A percentile compares a stretch with the other conserved stretches of the same genome.
phyloP scores from a whole-genome alignment of 2,888 invertebrate genomes.

The Fissipunctia ypsillon region DNA sequence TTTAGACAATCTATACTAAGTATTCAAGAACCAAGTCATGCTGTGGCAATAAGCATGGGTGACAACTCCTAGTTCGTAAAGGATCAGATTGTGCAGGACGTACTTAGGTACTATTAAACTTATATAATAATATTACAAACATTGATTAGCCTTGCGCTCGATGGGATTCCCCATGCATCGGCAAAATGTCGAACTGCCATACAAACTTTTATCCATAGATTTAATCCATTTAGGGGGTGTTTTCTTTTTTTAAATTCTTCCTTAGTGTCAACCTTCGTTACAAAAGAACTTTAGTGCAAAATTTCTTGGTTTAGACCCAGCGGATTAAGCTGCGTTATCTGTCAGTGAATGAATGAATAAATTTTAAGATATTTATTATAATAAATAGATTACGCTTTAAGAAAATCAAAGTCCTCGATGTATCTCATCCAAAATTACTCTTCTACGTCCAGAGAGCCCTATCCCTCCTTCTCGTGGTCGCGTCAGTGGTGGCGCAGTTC shows the following conservation, averaged over 20 bases:
- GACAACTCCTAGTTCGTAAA: no score
- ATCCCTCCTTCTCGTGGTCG: slow-evolving; percentile 72
- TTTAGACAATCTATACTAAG: neutral
- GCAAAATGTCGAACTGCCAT: neutral
- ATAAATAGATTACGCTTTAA: neutral
- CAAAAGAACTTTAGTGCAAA: neutral
- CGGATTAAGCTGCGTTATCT: neutral
- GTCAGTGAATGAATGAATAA: neutral
- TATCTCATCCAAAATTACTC: neutral
- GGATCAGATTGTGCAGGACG: neutral
- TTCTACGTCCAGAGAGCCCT: slow-evolving; percentile 75
- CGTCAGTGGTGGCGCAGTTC: slow-evolving; percentile 78
- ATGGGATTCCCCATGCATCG: neutral
- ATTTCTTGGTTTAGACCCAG: neutral
- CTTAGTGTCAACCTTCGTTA: neutral
- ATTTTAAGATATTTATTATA: neutral
- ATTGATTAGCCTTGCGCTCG: no score
- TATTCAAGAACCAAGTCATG: no score
- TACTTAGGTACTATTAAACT: no score
- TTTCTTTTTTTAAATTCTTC: neutral
- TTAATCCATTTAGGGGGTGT: neutral
- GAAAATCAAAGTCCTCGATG: neutral
- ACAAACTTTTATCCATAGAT: no score
- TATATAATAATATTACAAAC: no score
- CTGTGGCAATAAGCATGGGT: no score